phyloP scores from a whole-genome alignment of 2,113 vertebrate genomes.

The Peromyscus californicus region DNA sequence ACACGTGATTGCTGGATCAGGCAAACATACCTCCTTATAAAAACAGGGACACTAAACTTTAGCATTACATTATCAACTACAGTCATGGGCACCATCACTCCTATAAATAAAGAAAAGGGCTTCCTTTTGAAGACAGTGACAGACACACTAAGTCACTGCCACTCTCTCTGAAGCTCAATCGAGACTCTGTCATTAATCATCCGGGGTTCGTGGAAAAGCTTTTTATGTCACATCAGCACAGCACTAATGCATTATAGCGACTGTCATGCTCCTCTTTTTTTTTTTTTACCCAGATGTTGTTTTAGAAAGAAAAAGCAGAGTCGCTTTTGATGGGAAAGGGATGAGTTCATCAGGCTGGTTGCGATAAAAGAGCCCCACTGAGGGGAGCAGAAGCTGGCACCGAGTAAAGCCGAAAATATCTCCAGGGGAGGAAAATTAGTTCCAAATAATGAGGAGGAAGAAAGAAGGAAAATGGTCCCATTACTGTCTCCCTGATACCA shows the following conservation, averaged over 20 bases:
- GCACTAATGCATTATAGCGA: slow-evolving; percentile 11
- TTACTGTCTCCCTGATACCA: background rate
- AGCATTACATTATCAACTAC: slow-evolving; percentile 40
- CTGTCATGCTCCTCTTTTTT: background rate
- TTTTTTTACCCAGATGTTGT: background rate
- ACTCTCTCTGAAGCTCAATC: slow-evolving; percentile 56
- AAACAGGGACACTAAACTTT: slow-evolving; percentile 29
- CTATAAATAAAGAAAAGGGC: background rate
- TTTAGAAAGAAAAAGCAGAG: slow-evolving; percentile 33
- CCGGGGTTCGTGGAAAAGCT: slow-evolving; percentile 53
- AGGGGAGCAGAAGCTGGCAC: background rate
- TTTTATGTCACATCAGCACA: slow-evolving; percentile 42
- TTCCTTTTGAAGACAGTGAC: slow-evolving; percentile 64
- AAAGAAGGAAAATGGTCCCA: background rate
- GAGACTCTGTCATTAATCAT: slow-evolving; percentile 53
- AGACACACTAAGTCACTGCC: background rate
- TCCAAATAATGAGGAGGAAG: background rate
- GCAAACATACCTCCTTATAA: background rate
- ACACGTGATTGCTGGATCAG: background rate
- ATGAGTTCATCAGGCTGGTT: slow-evolving; percentile 2
- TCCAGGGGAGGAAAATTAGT: background rate
- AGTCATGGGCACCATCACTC: slow-evolving; percentile 1
- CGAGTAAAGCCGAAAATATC: background rate
- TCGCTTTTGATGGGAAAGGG: background rate
- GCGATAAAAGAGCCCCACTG: background rate